A percentile compares a stretch with the other conserved stretches of the same genome.
phyloP scores from a whole-genome alignment of 2,888 invertebrate species.

The Ashinkailepas kermadecensis region DNA sequence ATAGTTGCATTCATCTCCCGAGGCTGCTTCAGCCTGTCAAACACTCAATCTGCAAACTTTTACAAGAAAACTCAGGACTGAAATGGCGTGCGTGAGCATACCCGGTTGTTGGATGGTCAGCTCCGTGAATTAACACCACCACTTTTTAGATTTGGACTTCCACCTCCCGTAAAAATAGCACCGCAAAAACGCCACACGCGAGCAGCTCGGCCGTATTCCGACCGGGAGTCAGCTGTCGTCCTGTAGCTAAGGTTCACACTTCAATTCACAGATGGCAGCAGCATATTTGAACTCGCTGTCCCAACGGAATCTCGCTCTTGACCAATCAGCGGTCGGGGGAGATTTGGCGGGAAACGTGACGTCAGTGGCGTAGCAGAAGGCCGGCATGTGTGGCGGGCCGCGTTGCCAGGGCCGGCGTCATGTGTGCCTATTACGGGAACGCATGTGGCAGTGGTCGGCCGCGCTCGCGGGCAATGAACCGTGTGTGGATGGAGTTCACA shows the following conservation, averaged over 20 bases:
- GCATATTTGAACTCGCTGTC: background rate
- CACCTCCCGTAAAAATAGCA: too few species aligned
- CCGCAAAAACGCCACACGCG: too few species aligned
- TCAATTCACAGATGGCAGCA: background rate
- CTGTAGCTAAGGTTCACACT: background rate
- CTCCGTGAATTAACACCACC: too few species aligned
- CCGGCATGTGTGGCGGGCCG: background rate
- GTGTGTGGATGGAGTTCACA: background rate
- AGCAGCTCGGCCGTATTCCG: too few species aligned
- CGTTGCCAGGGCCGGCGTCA: background rate
- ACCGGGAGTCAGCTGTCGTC: background rate
- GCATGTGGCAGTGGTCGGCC: background rate
- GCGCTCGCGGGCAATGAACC: background rate
- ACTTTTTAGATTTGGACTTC: too few species aligned
- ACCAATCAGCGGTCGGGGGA: conserved; percentile 9
- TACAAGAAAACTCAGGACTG: too few species aligned
- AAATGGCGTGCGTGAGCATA: too few species aligned
- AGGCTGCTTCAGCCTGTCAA: too few species aligned
- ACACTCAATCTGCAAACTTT: too few species aligned
- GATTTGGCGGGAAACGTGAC: conserved; percentile 16
- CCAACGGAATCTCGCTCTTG: background rate
- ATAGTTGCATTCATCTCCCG: too few species aligned
- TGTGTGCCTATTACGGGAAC: background rate
- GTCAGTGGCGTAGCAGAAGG: background rate
- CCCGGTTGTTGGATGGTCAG: too few species aligned